A percentile compares a stretch with the other conserved stretches of the same genome.
Evolutionary conservation across 2,797 vertebrate species (phyloP).

Genomic region (Sylvia borin): DNA sequence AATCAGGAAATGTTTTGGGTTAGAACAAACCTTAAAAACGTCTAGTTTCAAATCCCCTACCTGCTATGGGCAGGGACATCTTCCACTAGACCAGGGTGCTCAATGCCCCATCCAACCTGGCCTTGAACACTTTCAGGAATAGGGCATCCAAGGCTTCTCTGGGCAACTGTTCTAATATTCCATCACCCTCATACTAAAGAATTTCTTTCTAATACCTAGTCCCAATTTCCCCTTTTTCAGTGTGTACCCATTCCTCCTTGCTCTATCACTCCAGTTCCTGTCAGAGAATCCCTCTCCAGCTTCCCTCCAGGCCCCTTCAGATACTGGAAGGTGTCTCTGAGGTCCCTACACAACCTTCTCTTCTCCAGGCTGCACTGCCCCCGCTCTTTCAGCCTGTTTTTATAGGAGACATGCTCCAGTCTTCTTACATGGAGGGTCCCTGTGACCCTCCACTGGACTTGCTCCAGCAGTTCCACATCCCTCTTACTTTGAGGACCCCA

Average conservation of each 20-base stretch:
- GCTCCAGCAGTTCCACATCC: background rate
- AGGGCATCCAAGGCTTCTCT: background rate
- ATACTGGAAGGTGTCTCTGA: background rate
- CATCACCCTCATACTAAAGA: background rate
- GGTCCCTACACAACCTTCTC: background rate
- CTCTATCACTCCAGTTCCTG: background rate
- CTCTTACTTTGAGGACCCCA: accelerated
- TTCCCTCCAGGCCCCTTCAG: background rate
- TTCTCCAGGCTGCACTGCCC: background rate
- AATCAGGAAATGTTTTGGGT: background rate
- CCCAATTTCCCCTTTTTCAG: background rate
- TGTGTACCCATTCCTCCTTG: background rate
- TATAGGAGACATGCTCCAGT: accelerated
- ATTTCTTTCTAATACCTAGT: background rate
- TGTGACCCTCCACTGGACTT: background rate
- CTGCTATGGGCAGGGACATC: background rate
- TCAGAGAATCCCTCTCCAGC: background rate
- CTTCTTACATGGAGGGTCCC: background rate
- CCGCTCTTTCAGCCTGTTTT: background rate
- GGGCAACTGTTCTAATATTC: background rate
- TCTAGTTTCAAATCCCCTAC: background rate
- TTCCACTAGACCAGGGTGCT: background rate
- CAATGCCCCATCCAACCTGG: background rate
- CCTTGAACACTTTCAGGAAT: background rate
- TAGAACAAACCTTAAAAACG: background rate